phyloP scores from a whole-genome alignment of 2,888 invertebrate species.

The Furcula furcula region DNA sequence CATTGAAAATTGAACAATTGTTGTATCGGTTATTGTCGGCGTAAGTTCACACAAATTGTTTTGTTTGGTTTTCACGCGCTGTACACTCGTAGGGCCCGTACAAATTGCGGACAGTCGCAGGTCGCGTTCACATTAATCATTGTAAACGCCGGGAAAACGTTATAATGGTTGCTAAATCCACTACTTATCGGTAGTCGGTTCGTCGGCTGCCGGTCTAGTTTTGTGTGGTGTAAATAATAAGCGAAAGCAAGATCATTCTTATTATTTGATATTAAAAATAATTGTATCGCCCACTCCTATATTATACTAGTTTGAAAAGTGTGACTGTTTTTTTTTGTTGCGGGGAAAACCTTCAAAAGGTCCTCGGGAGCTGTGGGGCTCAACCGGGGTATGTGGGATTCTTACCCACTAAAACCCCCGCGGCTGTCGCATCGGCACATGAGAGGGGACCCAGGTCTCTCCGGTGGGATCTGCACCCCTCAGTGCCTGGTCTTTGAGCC shows the following conservation, averaged over 20 bases:
- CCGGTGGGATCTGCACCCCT: too few species aligned
- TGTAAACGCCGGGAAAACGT: constrained; percentile 50
- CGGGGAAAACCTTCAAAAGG: too few species aligned
- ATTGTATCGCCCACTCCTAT: too few species aligned
- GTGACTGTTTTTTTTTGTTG: too few species aligned
- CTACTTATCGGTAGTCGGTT: constrained; percentile 53
- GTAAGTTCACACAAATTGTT: constrained; percentile 30
- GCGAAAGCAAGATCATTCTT: constrained; percentile 9
- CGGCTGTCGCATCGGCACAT: too few species aligned
- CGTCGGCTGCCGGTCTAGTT: constrained; percentile 43
- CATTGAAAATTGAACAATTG: constrained; percentile 27
- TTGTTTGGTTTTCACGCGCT: constrained; percentile 38
- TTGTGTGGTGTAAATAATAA: constrained; percentile 16
- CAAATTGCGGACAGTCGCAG: constrained; percentile 35
- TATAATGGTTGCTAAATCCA: constrained; percentile 64
- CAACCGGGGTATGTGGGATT: too few species aligned
- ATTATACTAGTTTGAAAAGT: too few species aligned
- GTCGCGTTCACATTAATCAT: constrained; percentile 55
- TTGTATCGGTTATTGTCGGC: constrained; percentile 21
- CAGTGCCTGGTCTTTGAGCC: too few species aligned
- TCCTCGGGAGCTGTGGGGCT: too few species aligned
- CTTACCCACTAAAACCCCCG: too few species aligned
- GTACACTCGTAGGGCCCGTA: constrained; percentile 25
- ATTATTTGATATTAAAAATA: too few species aligned
- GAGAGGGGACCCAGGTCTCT: too few species aligned